Percentiles rank a stretch among this genome's conserved stretches.
Evolutionary conservation across 2,888 invertebrate genomes (phyloP).

Genomic region (Perithous albicinctus): DNA sequence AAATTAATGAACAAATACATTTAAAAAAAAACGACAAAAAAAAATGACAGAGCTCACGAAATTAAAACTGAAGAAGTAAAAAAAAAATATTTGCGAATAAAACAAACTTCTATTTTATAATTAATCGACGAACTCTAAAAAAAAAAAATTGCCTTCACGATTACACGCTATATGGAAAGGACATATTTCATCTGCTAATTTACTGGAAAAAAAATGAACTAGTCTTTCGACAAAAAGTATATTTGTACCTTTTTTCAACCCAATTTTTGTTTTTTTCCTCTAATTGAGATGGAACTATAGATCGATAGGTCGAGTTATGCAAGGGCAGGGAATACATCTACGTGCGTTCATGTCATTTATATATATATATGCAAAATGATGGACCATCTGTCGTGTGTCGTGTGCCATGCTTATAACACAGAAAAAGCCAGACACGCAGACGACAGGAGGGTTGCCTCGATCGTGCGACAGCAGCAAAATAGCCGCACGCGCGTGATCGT

Average conservation of each 20-base stretch:
- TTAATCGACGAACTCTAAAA: not conserved
- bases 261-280: not conserved
- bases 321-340: not conserved
- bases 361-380: constrained; percentile 74
- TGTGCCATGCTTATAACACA: not conserved
- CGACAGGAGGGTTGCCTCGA: constrained; percentile 61
- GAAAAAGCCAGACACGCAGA: constrained; percentile 30
- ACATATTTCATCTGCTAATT: not conserved
- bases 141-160: not conserved
- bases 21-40: too few relatives aligned
- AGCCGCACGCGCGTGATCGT: constrained; percentile 67
- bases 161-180: not conserved
- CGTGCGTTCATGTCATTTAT: constrained; percentile 54
- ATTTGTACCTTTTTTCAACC: not conserved
- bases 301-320: not conserved
- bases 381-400: constrained; percentile 73
- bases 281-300: not conserved
- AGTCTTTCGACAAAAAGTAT: not conserved
- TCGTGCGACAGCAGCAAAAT: constrained; percentile 61
- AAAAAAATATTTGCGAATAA: too few relatives aligned
- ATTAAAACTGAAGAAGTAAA: too few relatives aligned
- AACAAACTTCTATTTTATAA: not conserved
- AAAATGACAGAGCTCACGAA: too few relatives aligned
- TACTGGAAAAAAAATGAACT: not conserved
- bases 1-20: too few relatives aligned